These are phyloP conservation scores for Mesorhabditis spiculigera DNA, from an alignment of 2,888 invertebrate species.

Conservation along the genomic window DNA sequence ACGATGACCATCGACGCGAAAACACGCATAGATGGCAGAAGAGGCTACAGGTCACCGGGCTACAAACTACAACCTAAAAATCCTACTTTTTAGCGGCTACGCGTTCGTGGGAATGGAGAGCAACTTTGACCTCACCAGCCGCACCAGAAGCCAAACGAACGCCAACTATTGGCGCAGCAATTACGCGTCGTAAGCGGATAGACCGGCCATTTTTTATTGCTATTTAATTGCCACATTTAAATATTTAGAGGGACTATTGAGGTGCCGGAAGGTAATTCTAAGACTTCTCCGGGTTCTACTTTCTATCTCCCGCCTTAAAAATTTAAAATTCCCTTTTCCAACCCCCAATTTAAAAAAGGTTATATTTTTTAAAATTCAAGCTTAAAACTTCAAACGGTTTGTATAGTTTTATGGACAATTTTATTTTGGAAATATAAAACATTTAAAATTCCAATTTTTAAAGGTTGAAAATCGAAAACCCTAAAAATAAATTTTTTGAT, in stretches of 20 bases:
- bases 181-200: background rate
- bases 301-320: background rate
- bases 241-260: background rate
- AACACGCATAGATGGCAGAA: conserved; percentile 36
- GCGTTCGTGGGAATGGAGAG: conserved; percentile 44
- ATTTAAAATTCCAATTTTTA: too few relatives aligned
- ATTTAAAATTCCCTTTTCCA: too few relatives aligned
- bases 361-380: too few relatives aligned
- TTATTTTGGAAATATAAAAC: too few relatives aligned
- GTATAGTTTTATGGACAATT: too few relatives aligned
- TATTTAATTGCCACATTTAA: background rate
- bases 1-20: conserved; percentile 46
- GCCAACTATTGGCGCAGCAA: conserved; percentile 28
- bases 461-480: too few relatives aligned
- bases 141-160: conserved; percentile 36
- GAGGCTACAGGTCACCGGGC: conserved; percentile 24
- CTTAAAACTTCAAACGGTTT: too few relatives aligned
- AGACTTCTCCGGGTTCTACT: background rate
- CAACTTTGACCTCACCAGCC: conserved; percentile 49
- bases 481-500: too few relatives aligned
- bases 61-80: background rate
- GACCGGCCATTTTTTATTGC: background rate
- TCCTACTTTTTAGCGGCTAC: conserved; percentile 31
- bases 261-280: background rate
- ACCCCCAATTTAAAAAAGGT: too few relatives aligned